Evolutionary conservation across 2,888 invertebrate species (phyloP), one percentile per base, ranked within the genome.

Genomic region (Hypselothyrea guttata): DNA sequence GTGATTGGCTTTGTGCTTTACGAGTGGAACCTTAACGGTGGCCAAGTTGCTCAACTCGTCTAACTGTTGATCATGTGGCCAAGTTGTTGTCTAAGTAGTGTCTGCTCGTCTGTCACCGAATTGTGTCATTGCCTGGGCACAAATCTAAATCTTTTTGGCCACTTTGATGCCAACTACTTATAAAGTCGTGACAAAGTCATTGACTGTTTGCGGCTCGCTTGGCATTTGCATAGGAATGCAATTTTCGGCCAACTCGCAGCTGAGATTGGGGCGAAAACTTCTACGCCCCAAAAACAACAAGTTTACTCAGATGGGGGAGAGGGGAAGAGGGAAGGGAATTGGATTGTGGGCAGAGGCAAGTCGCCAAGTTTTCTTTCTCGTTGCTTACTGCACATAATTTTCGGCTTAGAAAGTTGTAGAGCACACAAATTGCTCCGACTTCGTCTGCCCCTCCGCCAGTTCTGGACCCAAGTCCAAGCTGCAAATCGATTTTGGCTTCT

Each of bases 131-230:
- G 40, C 27, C 38, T 28, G 34, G 12, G 16, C 47, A 33, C 38
- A 53, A 65, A 37, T n/a, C 52, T 57, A 53, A 65, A 37, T n/a
- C 52, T 57, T 58, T 69, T 69, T 66, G 66, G 60, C 67, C 51
- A 74, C 71, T 73, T 73, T 72, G 49, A 45, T 41, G 55, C 58
- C 62, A 81, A 84, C 79, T 84, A 84, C 79, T 81, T 84, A 81
- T 66, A 78, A 84, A 81, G 83, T 81, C 85, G 83, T 81, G 79
- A 78, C 79, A 73, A 84, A 81, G 83, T 82, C 85, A 81, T 84
- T 75, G 79, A 82, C 83, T 78, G 75, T 83, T 73, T 79, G 76
- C 66, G 60, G 68, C 68, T 66, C 60, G 55, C 37, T 65, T 71
- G 47, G 75, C 75, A 81, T 81, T 81, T 81, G 85, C 79, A 81